Evolutionary conservation across 2,113 vertebrate genomes (phyloP).

Genomic region (Chamaea fasciata): DNA sequence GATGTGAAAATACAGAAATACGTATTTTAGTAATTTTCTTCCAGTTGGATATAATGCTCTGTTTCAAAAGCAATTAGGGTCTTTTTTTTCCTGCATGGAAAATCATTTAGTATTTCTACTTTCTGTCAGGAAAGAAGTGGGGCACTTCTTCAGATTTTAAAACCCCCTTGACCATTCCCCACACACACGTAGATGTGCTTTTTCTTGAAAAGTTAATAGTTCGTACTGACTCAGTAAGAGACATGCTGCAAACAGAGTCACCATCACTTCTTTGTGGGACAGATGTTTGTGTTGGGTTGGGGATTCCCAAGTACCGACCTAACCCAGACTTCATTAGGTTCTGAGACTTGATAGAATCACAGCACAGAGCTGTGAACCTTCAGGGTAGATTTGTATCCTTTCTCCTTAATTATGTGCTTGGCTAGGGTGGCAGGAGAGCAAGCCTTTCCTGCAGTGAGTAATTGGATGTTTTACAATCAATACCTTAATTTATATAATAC

Average conservation of each 20-base stretch:
- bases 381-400: neutral
- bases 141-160: neutral
- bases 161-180: neutral
- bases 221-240: neutral
- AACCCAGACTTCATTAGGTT: neutral
- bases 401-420: neutral
- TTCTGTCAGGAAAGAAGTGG: neutral
- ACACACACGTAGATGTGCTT: neutral
- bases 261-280: neutral
- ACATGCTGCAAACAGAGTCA: neutral
- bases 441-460: neutral
- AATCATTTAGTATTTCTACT: neutral
- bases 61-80: neutral
- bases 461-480: slow-evolving; percentile 13
- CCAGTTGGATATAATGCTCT: neutral
- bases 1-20: neutral
- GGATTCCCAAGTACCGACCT: neutral
- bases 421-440: neutral
- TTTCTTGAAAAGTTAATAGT: neutral
- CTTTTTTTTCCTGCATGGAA: neutral
- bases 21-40: neutral
- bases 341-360: neutral
- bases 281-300: neutral
- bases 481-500: slow-evolving; percentile 2
- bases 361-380: neutral